phyloP scores from a whole-genome alignment of 2,888 invertebrate species.

The Apeira syringaria region DNA sequence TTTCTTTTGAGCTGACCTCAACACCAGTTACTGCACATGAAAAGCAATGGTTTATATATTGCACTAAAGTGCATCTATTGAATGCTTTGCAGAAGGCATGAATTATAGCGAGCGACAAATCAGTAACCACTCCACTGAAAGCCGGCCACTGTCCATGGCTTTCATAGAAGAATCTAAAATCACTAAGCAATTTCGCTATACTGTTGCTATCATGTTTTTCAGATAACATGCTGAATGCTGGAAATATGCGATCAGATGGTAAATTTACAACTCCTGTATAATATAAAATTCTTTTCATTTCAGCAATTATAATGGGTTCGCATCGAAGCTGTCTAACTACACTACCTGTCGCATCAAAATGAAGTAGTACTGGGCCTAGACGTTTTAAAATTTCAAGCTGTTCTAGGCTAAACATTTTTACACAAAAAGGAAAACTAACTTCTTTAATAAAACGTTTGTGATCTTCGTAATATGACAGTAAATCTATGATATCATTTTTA shows the following conservation, averaged over 20 bases:
- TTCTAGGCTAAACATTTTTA: conserved; percentile 4
- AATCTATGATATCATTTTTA: neutral
- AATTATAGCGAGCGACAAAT: neutral
- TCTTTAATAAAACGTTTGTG: conserved; percentile 1
- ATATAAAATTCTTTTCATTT: too few relatives aligned
- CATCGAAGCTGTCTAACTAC: too few relatives aligned
- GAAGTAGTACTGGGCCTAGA: too few relatives aligned
- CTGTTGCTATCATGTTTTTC: conserved; percentile 2
- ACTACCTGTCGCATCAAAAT: too few relatives aligned
- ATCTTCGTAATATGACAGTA: conserved; percentile 1
- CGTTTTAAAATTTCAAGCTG: neutral
- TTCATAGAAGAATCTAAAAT: conserved; percentile 1
- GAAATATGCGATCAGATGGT: neutral
- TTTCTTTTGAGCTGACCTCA: too few relatives aligned
- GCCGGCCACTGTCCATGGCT: neutral
- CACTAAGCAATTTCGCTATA: neutral
- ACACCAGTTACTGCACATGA: too few relatives aligned
- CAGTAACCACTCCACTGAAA: neutral
- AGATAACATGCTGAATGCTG: neutral
- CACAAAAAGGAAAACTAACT: neutral
- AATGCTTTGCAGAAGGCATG: neutral
- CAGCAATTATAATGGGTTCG: too few relatives aligned
- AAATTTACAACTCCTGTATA: too few relatives aligned
- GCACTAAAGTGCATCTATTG: neutral
- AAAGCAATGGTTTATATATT: too few relatives aligned